Evolutionary conservation across 2,113 vertebrate species (phyloP).

Genomic region (Mustela lutreola): DNA sequence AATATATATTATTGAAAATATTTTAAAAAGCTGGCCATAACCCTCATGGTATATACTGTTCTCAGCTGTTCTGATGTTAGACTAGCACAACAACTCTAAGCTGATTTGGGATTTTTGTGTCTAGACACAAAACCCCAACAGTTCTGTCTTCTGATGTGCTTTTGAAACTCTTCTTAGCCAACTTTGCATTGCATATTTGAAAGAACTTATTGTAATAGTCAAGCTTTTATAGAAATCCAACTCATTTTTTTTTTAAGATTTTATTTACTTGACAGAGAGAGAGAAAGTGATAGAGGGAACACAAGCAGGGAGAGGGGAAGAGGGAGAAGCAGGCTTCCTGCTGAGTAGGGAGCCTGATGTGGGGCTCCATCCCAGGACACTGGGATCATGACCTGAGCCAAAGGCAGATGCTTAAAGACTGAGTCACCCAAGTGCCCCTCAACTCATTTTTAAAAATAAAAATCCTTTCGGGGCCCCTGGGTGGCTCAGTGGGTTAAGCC

Average conservation of each 20-base stretch:
- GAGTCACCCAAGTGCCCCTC: too few species aligned
- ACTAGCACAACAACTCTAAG: neutral
- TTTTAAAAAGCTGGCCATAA: neutral
- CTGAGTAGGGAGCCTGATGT: too few species aligned
- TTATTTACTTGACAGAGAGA: too few species aligned
- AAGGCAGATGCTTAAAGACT: too few species aligned
- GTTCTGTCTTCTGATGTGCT: neutral
- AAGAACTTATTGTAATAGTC: neutral
- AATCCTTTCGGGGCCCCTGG: neutral
- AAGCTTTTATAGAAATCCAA: neutral
- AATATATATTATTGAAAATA: neutral
- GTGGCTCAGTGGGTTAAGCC: too few species aligned
- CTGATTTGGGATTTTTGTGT: neutral
- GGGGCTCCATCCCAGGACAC: too few species aligned
- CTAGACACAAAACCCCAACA: neutral
- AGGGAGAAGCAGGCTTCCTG: too few species aligned
- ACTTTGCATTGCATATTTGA: constrained; percentile 45
- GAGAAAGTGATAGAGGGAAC: too few species aligned
- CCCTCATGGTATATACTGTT: neutral
- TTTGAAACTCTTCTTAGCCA: constrained; percentile 39
- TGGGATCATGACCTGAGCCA: too few species aligned
- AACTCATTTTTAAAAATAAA: constrained; percentile 13
- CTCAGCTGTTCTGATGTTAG: neutral
- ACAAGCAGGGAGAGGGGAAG: too few species aligned
- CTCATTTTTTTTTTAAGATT: neutral